Evolutionary conservation across 1,140 invertebrate genomes (phyloP).

Genomic region (Hypothenemus hampei): DNA sequence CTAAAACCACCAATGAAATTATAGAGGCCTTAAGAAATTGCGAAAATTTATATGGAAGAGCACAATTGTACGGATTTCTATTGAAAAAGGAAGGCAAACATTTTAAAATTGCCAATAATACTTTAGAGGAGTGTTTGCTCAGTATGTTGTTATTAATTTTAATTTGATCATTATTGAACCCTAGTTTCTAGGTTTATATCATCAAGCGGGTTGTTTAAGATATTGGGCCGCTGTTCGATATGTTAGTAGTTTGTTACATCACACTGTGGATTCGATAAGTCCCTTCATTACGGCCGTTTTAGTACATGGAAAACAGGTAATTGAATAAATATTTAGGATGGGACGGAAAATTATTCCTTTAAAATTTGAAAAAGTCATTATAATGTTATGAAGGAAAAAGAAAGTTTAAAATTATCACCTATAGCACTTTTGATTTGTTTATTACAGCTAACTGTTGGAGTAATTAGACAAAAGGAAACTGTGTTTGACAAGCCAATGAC

Average conservation of each 20-base stretch:
- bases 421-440: no score
- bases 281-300: conserved; percentile 96
- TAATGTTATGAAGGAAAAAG: no score
- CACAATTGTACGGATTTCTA: conserved; percentile 81
- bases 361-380: no score
- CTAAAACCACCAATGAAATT: conserved; percentile 66
- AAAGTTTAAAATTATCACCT: no score
- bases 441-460: conserved; percentile 84
- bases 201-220: conserved; percentile 77
- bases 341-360: no score
- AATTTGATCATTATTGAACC: background rate
- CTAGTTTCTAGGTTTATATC: conserved; percentile 51
- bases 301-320: conserved; percentile 95
- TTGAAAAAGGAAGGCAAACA: conserved; percentile 75
- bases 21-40: conserved; percentile 64
- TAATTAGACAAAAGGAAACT: conserved; percentile 89
- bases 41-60: conserved; percentile 70
- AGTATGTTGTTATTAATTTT: conserved; percentile 47
- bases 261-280: conserved; percentile 96
- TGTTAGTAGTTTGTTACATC: conserved; percentile 85
- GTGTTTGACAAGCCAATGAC: conserved; percentile 96
- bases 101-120: conserved; percentile 58
- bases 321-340: no score
- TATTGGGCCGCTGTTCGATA: conserved; percentile 94
- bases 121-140: conserved; percentile 70